Conservation (phyloP, 2,888 invertebrate genomes). For the Pollenia griseotomentosa region DNA sequence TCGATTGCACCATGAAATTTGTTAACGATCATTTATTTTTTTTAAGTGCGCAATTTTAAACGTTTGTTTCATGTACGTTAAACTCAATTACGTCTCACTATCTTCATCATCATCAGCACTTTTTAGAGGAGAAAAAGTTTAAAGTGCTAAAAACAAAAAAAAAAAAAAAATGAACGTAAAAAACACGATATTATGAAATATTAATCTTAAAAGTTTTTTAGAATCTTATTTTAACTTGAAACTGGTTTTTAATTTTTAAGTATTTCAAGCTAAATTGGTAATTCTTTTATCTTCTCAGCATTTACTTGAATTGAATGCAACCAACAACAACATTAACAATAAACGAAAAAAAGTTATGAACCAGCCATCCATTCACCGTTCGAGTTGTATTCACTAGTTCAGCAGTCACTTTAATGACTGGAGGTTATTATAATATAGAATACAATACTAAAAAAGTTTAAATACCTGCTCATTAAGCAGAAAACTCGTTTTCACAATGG, state of each 20-base stretch:
- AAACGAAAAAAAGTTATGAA: not conserved
- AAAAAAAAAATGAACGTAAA: conserved; percentile 1
- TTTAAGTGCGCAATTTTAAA: conserved; percentile 15
- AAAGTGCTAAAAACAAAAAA: conserved; percentile 53
- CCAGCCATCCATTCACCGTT: conserved; percentile 1
- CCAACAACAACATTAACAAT: conserved; percentile 8
- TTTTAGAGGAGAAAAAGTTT: conserved; percentile 21
- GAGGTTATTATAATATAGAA: conserved; percentile 3
- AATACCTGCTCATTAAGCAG: not conserved
- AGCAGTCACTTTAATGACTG: conserved; percentile 6
- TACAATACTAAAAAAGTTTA: conserved; percentile 1
- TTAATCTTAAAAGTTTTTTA: conserved; percentile 32
- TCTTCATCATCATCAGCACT: conserved; percentile 14
- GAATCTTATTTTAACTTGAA: conserved; percentile 24
- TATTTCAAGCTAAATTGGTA: not conserved
- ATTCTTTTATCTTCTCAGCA: conserved; percentile 4
- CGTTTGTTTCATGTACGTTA: conserved; percentile 2
- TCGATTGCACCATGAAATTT: conserved; percentile 30
- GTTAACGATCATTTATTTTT: conserved; percentile 47
- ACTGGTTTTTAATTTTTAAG: conserved; percentile 36
- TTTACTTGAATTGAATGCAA: not conserved
- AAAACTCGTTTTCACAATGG: conserved; percentile 24
- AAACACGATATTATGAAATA: conserved; percentile 13
- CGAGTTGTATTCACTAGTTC: conserved; percentile 26
- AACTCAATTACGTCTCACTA: conserved; percentile 31